These are phyloP conservation scores for Hydrotaea diabolus DNA, from an alignment of 2,888 invertebrate genomes.

Conservation along the genomic window DNA sequence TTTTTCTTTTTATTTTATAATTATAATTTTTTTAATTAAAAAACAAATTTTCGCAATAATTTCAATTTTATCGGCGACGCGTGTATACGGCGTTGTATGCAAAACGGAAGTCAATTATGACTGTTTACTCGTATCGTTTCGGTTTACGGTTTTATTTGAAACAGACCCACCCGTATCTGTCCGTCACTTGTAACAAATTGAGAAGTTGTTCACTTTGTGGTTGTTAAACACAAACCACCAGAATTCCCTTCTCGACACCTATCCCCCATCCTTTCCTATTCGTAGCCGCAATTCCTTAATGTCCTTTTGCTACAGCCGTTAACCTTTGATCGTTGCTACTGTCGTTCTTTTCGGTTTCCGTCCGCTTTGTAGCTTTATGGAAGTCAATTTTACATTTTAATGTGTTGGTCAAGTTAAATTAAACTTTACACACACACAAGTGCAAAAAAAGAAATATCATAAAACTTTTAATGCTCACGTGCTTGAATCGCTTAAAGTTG, in stretches of 20 bases:
- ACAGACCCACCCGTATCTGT: neutral
- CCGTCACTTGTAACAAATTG: constrained; percentile 5
- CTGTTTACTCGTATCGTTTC: constrained; percentile 1
- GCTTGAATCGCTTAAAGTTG: constrained; percentile 46
- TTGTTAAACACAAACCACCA: neutral
- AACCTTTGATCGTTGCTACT: constrained; percentile 4
- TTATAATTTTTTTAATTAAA: constrained; percentile 17
- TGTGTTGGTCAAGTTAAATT: neutral
- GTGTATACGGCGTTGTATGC: neutral
- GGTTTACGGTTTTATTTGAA: neutral
- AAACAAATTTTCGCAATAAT: neutral
- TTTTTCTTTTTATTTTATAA: neutral
- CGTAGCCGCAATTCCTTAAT: constrained; percentile 20
- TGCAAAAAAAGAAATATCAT: neutral
- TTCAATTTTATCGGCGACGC: neutral
- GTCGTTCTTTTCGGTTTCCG: neutral
- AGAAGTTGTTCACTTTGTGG: neutral
- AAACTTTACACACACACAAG: neutral
- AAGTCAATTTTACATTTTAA: constrained; percentile 23
- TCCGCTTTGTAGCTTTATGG: constrained; percentile 21
- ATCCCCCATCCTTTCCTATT: too few relatives aligned
- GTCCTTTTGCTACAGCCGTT: neutral
- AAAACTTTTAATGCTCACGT: constrained; percentile 51
- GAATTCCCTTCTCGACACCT: too few relatives aligned
- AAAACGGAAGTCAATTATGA: constrained; percentile 50